phyloP scores from a whole-genome alignment of 2,113 vertebrate species.

The Halichoerus grypus region DNA sequence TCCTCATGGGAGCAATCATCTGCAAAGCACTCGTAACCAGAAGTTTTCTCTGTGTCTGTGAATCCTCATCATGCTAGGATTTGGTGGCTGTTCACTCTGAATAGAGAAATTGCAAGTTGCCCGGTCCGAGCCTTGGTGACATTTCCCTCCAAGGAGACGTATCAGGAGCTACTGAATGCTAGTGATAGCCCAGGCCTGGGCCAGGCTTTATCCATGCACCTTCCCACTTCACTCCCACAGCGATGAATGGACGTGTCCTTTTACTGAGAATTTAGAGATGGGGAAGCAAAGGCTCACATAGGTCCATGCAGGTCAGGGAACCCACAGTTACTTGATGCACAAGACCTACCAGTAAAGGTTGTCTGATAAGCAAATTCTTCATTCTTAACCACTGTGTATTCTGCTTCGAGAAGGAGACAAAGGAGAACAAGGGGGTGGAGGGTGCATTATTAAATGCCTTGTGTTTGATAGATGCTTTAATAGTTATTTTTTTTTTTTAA shows the following conservation, averaged over 20 bases:
- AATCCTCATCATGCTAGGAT: accelerated
- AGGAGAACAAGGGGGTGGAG: accelerated
- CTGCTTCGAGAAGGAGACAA: background rate
- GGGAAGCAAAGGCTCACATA: too few species aligned
- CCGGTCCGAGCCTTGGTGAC: too few species aligned
- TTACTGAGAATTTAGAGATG: background rate
- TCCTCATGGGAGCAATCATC: accelerated
- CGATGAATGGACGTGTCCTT: accelerated
- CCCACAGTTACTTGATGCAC: accelerated
- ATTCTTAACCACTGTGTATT: background rate
- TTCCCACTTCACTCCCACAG: too few species aligned
- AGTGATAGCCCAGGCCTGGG: accelerated
- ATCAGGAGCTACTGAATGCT: accelerated
- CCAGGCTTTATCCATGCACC: accelerated
- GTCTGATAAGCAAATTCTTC: too few species aligned
- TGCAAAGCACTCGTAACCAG: accelerated
- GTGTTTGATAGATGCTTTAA: accelerated
- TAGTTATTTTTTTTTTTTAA: accelerated
- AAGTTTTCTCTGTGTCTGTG: too few species aligned
- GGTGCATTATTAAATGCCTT: accelerated
- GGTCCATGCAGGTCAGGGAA: accelerated
- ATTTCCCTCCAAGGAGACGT: background rate
- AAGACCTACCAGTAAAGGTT: background rate
- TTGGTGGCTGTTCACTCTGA: background rate
- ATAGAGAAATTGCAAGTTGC: background rate